Evolutionary conservation across 2,888 invertebrate species (phyloP), one percentile per base, ranked within the genome.

Genomic region (Athetis lepigone): DNA sequence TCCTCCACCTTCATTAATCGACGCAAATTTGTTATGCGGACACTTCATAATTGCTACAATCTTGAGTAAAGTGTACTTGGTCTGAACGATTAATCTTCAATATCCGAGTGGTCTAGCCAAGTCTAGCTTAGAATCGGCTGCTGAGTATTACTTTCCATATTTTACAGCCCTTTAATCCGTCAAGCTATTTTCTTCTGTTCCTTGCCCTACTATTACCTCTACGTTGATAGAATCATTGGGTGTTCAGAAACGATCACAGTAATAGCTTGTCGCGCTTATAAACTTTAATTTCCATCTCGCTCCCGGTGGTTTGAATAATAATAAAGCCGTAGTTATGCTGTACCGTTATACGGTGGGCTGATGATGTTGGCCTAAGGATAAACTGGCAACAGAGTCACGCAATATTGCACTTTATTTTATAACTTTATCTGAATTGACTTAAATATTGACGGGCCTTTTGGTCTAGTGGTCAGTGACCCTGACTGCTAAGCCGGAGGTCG

Each of bases 191-290:
- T 75, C 63, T 7, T 67, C 42, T 29, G 45, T 13, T 58, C 42
- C 37, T 6, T 58, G 46, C 50, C 46, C 60, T 59, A 42, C 16
- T 18, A 74, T 78, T 74, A 68, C 54, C 36, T 46, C 37, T 6
- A 42, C 27, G 63, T 27, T 74, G 75, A 80, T 78, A 52, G 75
- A 69, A 80, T 65, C 58, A 68, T 77, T 63, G 68, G 70, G 68
- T 64, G 50, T 45, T 47, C 57, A 19, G 62, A 61, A 58, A 55
- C 50, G 57, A 65, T 62, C 58, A 49, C 9, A n/a, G 65, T 66
- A 59, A 71, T 70, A 69, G 57, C 75, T 67, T 78, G 76, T 78
- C 70, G 68, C 62, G 70, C 57, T 78, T 60, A 62, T 69, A 65
- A 56, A 54, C 56, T 63, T 70, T 67, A 80, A 78, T 70, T 80